Evolutionary conservation across 2,797 vertebrate genomes (phyloP), one percentile per base, ranked within the genome.

Genomic region (Hippopotamyrus pictus): DNA sequence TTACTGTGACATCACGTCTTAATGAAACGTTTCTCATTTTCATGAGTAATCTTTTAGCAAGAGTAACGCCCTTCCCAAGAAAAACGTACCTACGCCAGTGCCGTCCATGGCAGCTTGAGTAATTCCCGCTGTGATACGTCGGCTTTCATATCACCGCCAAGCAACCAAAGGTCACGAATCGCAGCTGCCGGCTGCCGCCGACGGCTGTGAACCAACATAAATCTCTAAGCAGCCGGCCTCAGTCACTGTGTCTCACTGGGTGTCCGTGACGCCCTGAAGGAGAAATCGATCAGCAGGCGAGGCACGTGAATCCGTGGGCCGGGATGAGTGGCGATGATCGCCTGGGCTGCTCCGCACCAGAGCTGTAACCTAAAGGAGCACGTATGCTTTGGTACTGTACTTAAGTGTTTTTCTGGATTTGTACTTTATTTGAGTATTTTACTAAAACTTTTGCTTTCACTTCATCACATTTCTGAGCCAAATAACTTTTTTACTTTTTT

Each of bases 241-340:
- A 91, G 88, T 95, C 94, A 93, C 29, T 88, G 29, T 84, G 82
- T 92, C 89, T 94, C 92, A 94, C 87, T 93, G 41, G 93, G 89
- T 91, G 88, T 91, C 90, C 82, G 90, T 90, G 91, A 90, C 90
- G 90, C 92, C 92, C 91, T 46, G 59, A 44, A 85, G 54, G n/a
- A 89, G 92, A 94, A 93, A 93, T 91, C 92, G 91, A 59, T 87
- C n/a, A 87, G 92, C 90, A 92, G 93, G 94, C 95, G 94, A 95
- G 94, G 93, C 92, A 92, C 94, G 94, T 94, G 94, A 95, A 93
- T 94, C 91, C 93, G 92, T 90, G 57, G 37, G 4, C 22, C 29
- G 37, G 91, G 93, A 92, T 95, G 93, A 94, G 95, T 92, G 92
- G 91, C 88, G 88, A 1, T 92, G 93, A 94, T 94, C 94, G 95